Evolutionary conservation across 2,113 vertebrate species (phyloP).

Genomic region (Origma solitaria): DNA sequence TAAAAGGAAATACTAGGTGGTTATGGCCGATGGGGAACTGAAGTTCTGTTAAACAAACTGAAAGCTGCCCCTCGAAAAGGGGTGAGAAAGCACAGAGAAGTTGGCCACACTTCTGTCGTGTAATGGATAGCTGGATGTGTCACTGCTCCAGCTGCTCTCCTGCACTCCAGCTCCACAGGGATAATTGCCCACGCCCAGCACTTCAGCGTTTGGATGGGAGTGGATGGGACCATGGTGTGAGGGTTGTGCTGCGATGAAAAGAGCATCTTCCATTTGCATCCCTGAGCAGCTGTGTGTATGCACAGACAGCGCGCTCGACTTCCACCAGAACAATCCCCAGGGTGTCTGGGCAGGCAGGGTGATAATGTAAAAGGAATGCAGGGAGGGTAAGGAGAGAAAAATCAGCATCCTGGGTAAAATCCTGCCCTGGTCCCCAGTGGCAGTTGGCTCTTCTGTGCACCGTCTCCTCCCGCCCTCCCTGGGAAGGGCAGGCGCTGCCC

Average conservation of each 20-base stretch:
- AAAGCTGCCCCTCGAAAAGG: neutral
- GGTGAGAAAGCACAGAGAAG: neutral
- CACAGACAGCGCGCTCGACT: neutral
- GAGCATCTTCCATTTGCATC: neutral
- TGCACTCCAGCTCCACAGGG: neutral
- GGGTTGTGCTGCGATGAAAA: neutral
- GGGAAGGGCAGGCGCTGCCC: neutral
- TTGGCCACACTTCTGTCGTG: accelerated
- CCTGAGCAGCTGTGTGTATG: neutral
- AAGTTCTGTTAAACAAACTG: neutral
- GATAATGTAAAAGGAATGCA: conserved; percentile 54
- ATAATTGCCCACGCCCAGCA: neutral
- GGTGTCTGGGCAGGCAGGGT: conserved; percentile 39
- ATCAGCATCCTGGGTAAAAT: neutral
- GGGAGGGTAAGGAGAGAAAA: conserved; percentile 3
- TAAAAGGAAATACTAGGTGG: neutral
- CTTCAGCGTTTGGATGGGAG: neutral
- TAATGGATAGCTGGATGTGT: neutral
- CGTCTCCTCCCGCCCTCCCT: neutral
- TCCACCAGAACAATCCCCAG: neutral
- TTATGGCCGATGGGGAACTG: neutral
- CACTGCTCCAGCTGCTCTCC: neutral
- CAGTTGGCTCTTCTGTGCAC: neutral
- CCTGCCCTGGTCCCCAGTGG: neutral
- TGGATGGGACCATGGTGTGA: neutral